phyloP scores from a whole-genome alignment of 2,113 vertebrate genomes.

The Onychostruthus taczanowskii region DNA sequence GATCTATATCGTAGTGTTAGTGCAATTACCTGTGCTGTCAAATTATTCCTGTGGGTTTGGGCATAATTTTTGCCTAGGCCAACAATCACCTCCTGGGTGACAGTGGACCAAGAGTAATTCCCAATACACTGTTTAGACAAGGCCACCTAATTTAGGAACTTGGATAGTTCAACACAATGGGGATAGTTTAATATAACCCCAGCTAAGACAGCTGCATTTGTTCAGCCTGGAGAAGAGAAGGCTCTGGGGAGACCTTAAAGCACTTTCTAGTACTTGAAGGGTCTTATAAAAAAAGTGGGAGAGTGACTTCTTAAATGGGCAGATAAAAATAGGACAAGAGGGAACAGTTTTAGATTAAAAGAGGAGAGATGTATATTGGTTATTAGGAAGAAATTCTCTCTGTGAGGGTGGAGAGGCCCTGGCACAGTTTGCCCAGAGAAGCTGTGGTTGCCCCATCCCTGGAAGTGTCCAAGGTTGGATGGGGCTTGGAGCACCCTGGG shows the following conservation, averaged over 20 bases:
- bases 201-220: not conserved
- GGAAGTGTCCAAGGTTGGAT: accelerated
- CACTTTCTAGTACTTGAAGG: not conserved
- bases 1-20: not conserved
- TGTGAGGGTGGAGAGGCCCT: accelerated
- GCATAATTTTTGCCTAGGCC: not conserved
- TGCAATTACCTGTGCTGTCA: not conserved
- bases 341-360: not conserved
- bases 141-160: not conserved
- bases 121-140: not conserved
- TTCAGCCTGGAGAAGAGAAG: not conserved
- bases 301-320: not conserved
- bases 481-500: not conserved
- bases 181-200: not conserved
- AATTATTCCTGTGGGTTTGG: not conserved
- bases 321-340: not conserved
- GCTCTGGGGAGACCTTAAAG: not conserved
- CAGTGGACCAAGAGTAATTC: not conserved
- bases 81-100: not conserved
- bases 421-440: not conserved
- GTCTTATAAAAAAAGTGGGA: not conserved
- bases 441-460: not conserved
- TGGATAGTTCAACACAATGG: not conserved
- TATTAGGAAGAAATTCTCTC: not conserved
- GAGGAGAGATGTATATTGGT: not conserved